Percentiles rank a stretch among this genome's conserved stretches.
Conservation (phyloP, 2,888 invertebrate species). For the Lithodes maja region DNA sequence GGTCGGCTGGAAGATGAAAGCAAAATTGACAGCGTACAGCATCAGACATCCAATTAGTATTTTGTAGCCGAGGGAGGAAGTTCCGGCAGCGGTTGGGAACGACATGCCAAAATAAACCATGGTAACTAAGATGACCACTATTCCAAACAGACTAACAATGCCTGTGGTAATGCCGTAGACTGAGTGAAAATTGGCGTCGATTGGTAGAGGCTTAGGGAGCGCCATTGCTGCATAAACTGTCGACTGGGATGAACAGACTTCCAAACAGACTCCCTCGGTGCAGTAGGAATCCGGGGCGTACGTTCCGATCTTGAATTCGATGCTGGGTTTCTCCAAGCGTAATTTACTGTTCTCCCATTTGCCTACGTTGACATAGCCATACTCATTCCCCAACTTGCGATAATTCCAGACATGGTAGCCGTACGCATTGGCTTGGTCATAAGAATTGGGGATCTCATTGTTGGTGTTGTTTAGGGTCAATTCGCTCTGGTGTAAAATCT, state of each 20-base stretch:
- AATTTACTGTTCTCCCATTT: conserved; percentile 71
- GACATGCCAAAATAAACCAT: conserved; percentile 75
- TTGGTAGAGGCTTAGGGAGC: conserved; percentile 68
- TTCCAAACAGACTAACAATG: conserved; percentile 74
- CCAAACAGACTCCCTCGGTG: conserved; percentile 70
- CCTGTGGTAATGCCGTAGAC: conserved; percentile 75
- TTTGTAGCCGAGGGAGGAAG: conserved; percentile 75
- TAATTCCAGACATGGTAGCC: conserved; percentile 68
- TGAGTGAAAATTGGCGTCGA: conserved; percentile 73
- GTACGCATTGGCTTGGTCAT: conserved; percentile 54
- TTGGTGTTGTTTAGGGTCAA: conserved; percentile 61
- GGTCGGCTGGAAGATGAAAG: conserved; percentile 75
- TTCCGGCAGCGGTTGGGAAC: conserved; percentile 71
- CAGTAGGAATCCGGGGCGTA: conserved; percentile 70
- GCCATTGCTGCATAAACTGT: conserved; percentile 68
- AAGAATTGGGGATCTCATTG: conserved; percentile 26
- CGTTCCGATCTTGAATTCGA: conserved; percentile 65
- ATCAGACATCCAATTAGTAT: conserved; percentile 75
- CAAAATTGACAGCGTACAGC: conserved; percentile 75
- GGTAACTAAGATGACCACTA: conserved; percentile 74
- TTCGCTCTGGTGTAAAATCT: conserved; percentile 58
- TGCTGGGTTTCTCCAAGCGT: conserved; percentile 68
- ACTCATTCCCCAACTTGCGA: conserved; percentile 60
- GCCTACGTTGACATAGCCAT: conserved; percentile 68
- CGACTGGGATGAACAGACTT: conserved; percentile 71